Percentiles rank a stretch among this genome's conserved stretches.
phyloP scores from a whole-genome alignment of 2,113 vertebrate genomes.

The Rhadina sibilatrix region DNA sequence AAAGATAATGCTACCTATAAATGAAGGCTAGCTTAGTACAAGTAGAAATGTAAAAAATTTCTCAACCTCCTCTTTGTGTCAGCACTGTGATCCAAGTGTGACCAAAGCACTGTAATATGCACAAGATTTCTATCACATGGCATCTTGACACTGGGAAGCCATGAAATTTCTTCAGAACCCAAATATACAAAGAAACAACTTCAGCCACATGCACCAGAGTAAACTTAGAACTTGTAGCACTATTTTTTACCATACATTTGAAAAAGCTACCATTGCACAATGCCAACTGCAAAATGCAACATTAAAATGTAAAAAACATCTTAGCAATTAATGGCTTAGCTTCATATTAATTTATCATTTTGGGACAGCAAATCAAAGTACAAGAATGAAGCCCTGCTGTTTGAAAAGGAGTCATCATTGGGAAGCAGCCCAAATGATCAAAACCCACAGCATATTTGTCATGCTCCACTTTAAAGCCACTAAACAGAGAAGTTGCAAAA shows the following conservation, averaged over 20 bases:
- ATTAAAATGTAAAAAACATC: neutral
- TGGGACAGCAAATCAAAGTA: neutral
- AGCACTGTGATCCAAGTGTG: neutral
- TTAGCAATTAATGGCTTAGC: neutral
- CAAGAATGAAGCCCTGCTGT: neutral
- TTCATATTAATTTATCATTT: neutral
- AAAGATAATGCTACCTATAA: neutral
- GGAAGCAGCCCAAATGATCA: neutral
- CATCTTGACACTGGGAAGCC: neutral
- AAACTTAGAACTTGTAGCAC: neutral
- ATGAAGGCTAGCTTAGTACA: neutral
- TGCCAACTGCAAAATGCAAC: neutral
- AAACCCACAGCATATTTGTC: neutral
- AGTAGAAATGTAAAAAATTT: neutral
- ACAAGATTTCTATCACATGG: neutral
- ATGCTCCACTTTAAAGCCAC: neutral
- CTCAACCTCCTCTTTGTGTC: neutral
- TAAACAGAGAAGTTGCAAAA: neutral
- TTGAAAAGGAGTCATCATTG: neutral
- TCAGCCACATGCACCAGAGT: neutral
- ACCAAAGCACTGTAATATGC: neutral
- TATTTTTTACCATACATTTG: neutral
- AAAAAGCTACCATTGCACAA: neutral
- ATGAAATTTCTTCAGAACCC: neutral
- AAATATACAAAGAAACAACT: neutral